A percentile compares a stretch with the other conserved stretches of the same genome.
Evolutionary conservation across 2,113 vertebrate species (phyloP).

Genomic region (Martes martes): DNA sequence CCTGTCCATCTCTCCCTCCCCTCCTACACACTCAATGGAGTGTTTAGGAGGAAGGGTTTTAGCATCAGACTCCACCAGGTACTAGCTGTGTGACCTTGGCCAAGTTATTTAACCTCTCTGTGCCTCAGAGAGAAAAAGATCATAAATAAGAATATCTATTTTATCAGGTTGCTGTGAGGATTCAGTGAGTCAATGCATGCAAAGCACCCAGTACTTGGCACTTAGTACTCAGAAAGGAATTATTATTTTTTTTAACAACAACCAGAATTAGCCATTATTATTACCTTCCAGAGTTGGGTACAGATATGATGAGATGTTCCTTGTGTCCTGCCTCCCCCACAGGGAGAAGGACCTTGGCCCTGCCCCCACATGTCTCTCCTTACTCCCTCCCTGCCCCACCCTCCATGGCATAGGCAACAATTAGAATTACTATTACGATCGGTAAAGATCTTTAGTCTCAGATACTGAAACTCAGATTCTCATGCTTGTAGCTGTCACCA

Average conservation of each 20-base stretch:
- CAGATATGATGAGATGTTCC: not conserved
- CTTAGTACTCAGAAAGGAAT: not conserved
- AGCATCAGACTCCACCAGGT: not conserved
- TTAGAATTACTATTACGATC: not conserved
- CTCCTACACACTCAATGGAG: not conserved
- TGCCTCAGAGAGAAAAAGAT: not conserved
- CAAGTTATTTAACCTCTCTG: slow-evolving; percentile 7
- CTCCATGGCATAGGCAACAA: not conserved
- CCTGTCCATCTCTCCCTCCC: not conserved
- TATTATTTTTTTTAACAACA: not conserved
- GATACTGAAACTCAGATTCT: not conserved
- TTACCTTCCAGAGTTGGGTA: not conserved
- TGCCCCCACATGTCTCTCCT: not conserved
- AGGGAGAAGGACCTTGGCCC: not conserved
- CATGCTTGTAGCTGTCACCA: not conserved
- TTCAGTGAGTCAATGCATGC: not conserved
- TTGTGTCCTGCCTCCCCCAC: not conserved
- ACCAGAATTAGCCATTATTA: not conserved
- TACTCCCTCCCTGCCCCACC: not conserved
- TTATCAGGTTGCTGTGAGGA: not conserved
- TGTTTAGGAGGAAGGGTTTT: not conserved
- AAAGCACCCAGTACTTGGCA: not conserved
- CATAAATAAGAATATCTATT: not conserved
- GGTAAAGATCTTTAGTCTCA: slow-evolving; percentile 6
- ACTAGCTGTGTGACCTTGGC: not conserved